Evolutionary conservation across 2,888 invertebrate genomes (phyloP), one percentile per base, ranked within the genome.

Genomic region (Helobdella robusta): DNA sequence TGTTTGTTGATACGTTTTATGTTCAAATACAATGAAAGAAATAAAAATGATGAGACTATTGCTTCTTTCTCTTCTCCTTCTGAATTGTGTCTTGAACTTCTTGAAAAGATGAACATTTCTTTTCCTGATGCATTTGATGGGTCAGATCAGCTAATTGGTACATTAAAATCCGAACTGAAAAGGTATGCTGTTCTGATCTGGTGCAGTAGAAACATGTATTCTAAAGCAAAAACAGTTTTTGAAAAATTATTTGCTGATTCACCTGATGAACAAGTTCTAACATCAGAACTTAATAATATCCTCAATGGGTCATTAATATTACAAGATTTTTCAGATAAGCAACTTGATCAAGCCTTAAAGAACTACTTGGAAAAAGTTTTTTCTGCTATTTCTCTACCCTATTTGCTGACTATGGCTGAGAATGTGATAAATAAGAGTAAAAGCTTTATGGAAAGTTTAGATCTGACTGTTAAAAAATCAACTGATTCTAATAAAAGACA

Each of bases 141-240:
- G 8, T n/a, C 46, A n/a, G 20, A 25, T n/a, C 20, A 36, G 5
- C 2, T 15, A 8, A 18, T 48, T 2, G n/a, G 15, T n/a, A 30
- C 28, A 15, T 23, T 62, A 32, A 50, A 44, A 25, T 32, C 3
- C 25, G 34, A 62, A 32, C 32, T 62, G 15, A 62, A 62, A 50
- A 46, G 34, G 48, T 32, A 40, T 62, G 62, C 50, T 4, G 50
- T 62, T 20, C 50, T 62, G 1, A 28, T 28, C 34, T 62, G 62
- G 62, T 62, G 62, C 44, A 25, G 28, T 1, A 46, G 50, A n/a
- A 62, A 62, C 62, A 48, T 46, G 25, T 62, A 50, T n/a, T 48
- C 48, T 11, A 62, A 62, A 28, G 62, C 48, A 3, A 62, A n/a
- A 1, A 50, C 25, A n/a, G 48, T 62, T 20, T 62, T 36, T 44